These are phyloP conservation scores for Trematocara nigrifrons DNA, from an alignment of 2,113 vertebrate species.

Conservation along the genomic window DNA sequence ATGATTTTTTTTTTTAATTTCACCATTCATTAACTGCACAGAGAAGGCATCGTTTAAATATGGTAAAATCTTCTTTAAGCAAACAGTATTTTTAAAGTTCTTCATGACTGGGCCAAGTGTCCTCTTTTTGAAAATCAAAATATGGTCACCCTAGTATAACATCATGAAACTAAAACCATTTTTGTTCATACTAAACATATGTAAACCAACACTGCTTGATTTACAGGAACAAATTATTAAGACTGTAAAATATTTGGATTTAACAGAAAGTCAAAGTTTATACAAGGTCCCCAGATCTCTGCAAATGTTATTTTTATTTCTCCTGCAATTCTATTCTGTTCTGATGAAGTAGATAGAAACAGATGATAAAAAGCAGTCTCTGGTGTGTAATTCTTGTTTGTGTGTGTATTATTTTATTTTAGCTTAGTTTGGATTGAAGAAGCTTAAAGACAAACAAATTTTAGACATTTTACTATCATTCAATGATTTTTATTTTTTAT, in stretches of 20 bases:
- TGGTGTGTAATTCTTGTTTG: neutral
- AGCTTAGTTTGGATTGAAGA: neutral
- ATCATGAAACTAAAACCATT: neutral
- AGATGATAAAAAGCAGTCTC: neutral
- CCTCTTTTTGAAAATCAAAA: neutral
- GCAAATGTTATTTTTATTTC: neutral
- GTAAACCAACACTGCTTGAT: neutral
- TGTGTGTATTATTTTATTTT: neutral
- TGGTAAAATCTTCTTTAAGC: neutral
- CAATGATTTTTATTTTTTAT: neutral
- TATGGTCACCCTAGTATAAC: neutral
- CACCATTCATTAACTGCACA: neutral
- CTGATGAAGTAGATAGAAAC: neutral
- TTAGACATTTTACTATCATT: neutral
- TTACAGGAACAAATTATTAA: neutral
- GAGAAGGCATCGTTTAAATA: neutral
- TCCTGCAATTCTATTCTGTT: neutral
- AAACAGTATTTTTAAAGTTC: neutral
- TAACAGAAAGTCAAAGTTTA: neutral
- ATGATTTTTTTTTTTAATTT: neutral
- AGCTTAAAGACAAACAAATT: neutral
- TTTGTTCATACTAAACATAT: neutral
- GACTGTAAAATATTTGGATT: neutral
- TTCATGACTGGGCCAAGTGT: neutral
- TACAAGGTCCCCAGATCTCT: neutral